Conservation (phyloP, 2,797 vertebrate species). For the Peromyscus attwateri region DNA sequence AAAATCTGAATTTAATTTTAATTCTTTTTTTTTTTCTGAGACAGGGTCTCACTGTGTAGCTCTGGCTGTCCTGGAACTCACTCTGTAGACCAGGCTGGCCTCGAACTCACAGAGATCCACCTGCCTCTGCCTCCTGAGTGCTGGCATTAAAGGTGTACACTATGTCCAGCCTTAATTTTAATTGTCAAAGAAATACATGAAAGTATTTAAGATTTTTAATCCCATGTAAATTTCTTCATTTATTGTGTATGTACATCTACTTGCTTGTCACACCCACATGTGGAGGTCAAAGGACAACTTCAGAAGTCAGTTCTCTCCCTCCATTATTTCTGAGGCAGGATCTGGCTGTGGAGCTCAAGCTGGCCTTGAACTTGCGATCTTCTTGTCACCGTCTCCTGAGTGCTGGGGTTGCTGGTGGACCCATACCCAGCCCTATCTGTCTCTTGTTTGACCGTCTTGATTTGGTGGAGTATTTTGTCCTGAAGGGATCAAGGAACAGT, state of each 20-base stretch:
- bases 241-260: background rate
- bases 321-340: background rate
- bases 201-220: background rate
- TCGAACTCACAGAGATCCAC: background rate
- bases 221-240: background rate
- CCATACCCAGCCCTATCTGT: background rate
- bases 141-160: background rate
- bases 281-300: background rate
- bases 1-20: constrained; percentile 54
- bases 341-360: background rate
- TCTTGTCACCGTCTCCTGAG: background rate
- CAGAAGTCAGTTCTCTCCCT: background rate
- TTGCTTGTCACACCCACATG: background rate
- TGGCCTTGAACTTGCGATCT: background rate
- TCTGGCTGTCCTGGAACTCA: background rate
- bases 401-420: background rate
- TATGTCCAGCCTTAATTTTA: background rate
- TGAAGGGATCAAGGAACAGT: background rate
- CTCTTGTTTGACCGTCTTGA: background rate
- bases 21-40: background rate
- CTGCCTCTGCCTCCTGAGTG: background rate
- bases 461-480: background rate
- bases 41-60: background rate
- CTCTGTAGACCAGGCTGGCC: background rate
- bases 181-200: constrained; percentile 11